A percentile compares a stretch with the other conserved stretches of the same genome.
Evolutionary conservation across 2,888 invertebrate species (phyloP).

Genomic region (Lymantria monacha): DNA sequence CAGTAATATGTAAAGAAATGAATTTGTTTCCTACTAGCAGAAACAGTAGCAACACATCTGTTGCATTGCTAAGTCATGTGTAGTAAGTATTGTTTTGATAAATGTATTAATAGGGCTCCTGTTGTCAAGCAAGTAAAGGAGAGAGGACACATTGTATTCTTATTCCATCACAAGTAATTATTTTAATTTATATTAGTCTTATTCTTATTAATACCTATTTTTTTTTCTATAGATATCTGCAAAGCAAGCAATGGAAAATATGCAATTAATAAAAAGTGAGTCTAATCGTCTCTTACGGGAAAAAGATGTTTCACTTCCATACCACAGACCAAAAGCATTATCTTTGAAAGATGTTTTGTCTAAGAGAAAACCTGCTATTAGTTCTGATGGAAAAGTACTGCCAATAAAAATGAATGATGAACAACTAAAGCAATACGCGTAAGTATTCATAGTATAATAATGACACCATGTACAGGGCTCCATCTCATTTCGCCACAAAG

Average conservation of each 20-base stretch:
- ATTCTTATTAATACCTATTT: not conserved
- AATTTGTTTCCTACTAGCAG: no score
- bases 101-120: no score
- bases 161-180: no score
- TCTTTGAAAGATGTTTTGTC: conserved; percentile 90
- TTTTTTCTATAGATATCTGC: conserved; percentile 80
- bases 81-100: no score
- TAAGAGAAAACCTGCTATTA: conserved; percentile 59
- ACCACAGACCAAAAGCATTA: conserved; percentile 91
- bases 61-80: no score
- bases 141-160: no score
- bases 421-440: conserved; percentile 85
- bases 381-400: conserved; percentile 67
- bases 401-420: conserved; percentile 85
- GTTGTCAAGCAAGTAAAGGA: no score
- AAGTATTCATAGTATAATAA: conserved; percentile 48
- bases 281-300: conserved; percentile 91
- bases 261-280: conserved; percentile 91
- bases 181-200: no score
- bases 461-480: no score
- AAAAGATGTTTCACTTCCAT: conserved; percentile 89
- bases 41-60: no score
- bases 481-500: no score
- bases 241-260: conserved; percentile 85
- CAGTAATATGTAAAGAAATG: no score